Evolutionary conservation across 2,797 vertebrate genomes (phyloP).

Genomic region (Syndactyla subalaris): DNA sequence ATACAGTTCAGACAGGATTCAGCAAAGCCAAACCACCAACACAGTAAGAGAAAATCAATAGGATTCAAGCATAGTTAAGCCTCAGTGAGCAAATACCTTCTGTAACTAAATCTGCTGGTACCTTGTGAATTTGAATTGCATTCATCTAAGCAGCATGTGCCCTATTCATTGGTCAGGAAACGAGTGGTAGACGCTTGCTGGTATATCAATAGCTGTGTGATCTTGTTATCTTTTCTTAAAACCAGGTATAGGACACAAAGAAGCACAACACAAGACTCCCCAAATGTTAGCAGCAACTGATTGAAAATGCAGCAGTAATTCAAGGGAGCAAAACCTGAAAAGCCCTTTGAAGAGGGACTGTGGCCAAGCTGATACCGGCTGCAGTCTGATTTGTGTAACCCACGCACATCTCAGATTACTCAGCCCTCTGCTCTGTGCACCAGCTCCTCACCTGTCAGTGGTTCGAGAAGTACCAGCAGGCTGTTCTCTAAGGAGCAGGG

Average conservation of each 20-base stretch:
- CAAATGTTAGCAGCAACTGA: rapidly evolving
- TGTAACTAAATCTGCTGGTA: not conserved
- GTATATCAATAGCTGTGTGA: not conserved
- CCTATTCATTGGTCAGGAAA: not conserved
- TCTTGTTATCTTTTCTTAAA: not conserved
- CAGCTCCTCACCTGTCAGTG: not conserved
- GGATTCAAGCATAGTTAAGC: not conserved
- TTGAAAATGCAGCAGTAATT: not conserved
- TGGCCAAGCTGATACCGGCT: not conserved
- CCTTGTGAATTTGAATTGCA: not conserved
- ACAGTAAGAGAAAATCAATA: not conserved
- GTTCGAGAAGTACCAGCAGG: not conserved
- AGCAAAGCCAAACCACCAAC: not conserved
- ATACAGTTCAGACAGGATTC: not conserved
- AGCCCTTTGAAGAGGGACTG: not conserved
- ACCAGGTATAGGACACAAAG: not conserved
- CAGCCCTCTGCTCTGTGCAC: not conserved
- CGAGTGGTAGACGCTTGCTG: not conserved
- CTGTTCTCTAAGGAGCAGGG: not conserved
- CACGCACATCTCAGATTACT: not conserved
- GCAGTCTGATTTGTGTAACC: not conserved
- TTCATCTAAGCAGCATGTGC: not conserved
- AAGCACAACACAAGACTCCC: not conserved
- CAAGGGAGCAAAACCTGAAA: not conserved
- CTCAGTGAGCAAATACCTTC: not conserved